phyloP scores from a whole-genome alignment of 23 tunicate species.

The Trididemnum miniatum region DNA sequence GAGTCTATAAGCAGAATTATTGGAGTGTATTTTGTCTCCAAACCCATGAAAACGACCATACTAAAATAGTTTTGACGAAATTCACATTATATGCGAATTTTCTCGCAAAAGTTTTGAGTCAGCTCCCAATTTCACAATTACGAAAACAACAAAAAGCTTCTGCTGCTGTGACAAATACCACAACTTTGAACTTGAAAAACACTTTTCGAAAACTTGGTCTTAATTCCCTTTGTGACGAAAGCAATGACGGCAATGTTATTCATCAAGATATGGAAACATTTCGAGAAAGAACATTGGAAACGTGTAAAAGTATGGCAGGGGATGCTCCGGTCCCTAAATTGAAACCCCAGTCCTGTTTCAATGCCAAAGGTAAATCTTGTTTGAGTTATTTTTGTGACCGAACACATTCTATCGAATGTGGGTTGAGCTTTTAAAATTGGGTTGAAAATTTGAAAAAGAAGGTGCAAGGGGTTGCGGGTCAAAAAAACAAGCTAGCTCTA shows the following conservation, averaged over 20 bases:
- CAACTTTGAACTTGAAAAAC: not conserved
- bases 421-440: no score
- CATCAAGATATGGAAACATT: constrained; percentile 19
- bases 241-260: not conserved
- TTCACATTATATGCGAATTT: constrained; percentile 29
- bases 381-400: no score
- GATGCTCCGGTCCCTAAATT: constrained; percentile 7
- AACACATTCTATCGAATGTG: no score
- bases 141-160: not conserved
- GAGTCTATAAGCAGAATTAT: constrained; percentile 27
- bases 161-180: not conserved
- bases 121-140: not conserved
- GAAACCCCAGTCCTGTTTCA: constrained; percentile 14
- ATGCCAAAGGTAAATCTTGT: constrained; percentile 31
- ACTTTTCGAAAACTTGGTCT: not conserved
- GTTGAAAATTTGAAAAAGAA: no score
- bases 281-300: constrained; percentile 3
- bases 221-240: not conserved
- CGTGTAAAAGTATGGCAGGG: constrained; percentile 11
- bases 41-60: constrained; percentile 39
- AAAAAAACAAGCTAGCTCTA: no score
- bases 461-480: no score
- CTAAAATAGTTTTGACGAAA: constrained; percentile 3
- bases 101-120: constrained; percentile 11
- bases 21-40: constrained; percentile 57